phyloP scores from a whole-genome alignment of 1,140 invertebrate species.

The Apolygus lucorum region DNA sequence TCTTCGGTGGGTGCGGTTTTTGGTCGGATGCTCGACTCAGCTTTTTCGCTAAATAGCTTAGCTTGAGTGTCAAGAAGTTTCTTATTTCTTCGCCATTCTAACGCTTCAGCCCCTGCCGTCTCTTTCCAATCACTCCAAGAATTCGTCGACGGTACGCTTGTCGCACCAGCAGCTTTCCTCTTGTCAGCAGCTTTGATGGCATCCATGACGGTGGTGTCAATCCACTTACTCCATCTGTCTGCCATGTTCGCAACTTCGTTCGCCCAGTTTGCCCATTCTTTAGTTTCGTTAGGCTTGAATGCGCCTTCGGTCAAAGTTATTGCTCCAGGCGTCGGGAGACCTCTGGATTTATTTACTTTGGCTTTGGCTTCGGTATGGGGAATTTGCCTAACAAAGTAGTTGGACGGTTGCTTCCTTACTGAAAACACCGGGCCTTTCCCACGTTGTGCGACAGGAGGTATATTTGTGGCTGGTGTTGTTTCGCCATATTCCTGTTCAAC shows the following conservation, averaged over 20 bases:
- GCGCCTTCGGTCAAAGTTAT: not conserved
- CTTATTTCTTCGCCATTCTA: conserved; percentile 25
- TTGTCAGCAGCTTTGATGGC: conserved; percentile 1
- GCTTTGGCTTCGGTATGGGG: not conserved
- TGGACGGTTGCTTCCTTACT: not conserved
- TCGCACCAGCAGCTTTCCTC: not conserved
- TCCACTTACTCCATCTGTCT: conserved; percentile 21
- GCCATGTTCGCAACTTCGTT: conserved; percentile 9
- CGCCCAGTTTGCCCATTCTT: conserved; percentile 24
- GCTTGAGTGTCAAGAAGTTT: conserved; percentile 10
- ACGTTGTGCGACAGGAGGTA: not conserved
- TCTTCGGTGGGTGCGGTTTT: too few relatives aligned
- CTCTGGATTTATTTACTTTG: not conserved
- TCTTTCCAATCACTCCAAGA: conserved; percentile 17
- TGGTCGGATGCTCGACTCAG: too few relatives aligned
- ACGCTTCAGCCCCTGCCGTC: conserved; percentile 3
- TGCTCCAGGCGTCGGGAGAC: not conserved
- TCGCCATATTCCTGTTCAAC: conserved; percentile 5
- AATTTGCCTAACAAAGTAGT: not conserved
- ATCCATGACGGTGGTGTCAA: conserved; percentile 9
- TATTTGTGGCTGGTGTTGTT: not conserved
- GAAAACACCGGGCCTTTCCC: not conserved
- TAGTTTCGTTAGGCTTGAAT: not conserved
- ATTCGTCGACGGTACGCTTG: not conserved
- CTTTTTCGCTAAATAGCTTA: conserved; percentile 15